phyloP scores from a whole-genome alignment of 2,797 vertebrate genomes.

The Botia kubotai region DNA sequence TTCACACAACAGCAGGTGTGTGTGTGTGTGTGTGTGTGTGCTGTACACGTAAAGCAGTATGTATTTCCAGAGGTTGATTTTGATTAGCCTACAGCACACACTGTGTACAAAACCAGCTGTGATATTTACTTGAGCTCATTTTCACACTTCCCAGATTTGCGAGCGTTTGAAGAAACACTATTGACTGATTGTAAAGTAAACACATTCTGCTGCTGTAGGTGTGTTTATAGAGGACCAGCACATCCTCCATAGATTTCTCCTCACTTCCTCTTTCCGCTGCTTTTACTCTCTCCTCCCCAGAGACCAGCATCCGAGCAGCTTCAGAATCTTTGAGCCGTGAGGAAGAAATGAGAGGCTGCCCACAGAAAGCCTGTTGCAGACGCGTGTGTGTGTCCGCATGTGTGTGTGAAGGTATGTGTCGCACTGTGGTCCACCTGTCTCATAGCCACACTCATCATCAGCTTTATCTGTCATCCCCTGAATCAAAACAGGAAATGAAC shows the following conservation, averaged over 20 bases:
- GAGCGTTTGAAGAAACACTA: neutral
- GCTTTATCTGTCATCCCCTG: conserved; percentile 40
- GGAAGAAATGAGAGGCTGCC: conserved; percentile 1
- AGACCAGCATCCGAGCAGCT: conserved; percentile 69
- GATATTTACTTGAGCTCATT: neutral
- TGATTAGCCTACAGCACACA: conserved; percentile 30
- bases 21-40: conserved; percentile 37
- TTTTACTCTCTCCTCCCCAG: conserved; percentile 60
- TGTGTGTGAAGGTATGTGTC: conserved; percentile 20
- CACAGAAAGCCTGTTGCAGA: conserved; percentile 25
- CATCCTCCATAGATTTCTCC: conserved; percentile 49
- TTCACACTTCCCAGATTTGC: neutral
- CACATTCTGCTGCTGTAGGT: neutral
- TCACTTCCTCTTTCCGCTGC: too few relatives aligned
- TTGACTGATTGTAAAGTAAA: neutral
- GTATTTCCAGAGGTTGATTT: conserved; percentile 7
- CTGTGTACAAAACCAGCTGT: neutral
- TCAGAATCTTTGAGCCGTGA: conserved; percentile 69
- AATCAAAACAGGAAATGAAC: conserved; percentile 65
- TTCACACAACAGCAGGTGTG: conserved; percentile 33
- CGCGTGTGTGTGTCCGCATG: too few relatives aligned
- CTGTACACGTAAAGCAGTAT: too few relatives aligned
- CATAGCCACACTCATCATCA: conserved; percentile 33
- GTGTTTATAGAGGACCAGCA: conserved; percentile 35
- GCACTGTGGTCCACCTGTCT: conserved; percentile 13